Percentiles rank a stretch among this genome's conserved stretches.
Evolutionary conservation across 2,113 vertebrate genomes (phyloP).

Genomic region (Spea multiplicata): DNA sequence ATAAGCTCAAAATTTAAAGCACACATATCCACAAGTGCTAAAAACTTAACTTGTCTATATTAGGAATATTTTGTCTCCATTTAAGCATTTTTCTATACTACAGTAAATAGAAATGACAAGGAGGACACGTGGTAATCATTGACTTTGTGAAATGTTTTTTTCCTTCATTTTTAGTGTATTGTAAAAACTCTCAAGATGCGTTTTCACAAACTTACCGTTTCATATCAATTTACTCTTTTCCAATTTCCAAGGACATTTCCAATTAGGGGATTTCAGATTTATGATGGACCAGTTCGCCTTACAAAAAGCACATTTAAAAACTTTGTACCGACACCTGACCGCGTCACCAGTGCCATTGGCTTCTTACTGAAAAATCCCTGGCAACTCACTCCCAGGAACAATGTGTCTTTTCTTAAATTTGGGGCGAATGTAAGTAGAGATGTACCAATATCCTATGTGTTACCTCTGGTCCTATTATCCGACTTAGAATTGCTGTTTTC

Average conservation of each 20-base stretch:
- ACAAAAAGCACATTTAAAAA: slow-evolving; percentile 85
- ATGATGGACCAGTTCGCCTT: slow-evolving; percentile 89
- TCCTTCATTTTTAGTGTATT: too few species aligned
- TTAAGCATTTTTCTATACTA: too few species aligned
- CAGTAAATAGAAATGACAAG: not conserved
- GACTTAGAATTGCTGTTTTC: too few species aligned
- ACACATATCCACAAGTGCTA: too few species aligned
- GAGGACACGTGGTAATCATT: not conserved
- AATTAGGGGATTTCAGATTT: slow-evolving; percentile 96
- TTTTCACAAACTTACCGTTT: too few species aligned
- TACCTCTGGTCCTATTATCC: too few species aligned
- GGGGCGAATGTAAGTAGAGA: slow-evolving; percentile 75
- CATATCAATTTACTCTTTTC: not conserved
- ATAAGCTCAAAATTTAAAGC: too few species aligned
- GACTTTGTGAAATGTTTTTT: too few species aligned
- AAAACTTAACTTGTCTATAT: too few species aligned
- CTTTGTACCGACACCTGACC: slow-evolving; percentile 80
- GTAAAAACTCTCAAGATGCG: too few species aligned
- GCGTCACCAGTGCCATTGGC: slow-evolving; percentile 87
- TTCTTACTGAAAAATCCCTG: slow-evolving; percentile 95
- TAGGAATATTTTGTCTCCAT: too few species aligned
- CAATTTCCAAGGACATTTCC: slow-evolving; percentile 85
- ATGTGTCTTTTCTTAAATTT: slow-evolving; percentile 86
- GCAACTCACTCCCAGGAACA: slow-evolving; percentile 94
- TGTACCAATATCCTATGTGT: not conserved